These are phyloP conservation scores for Helleia helle DNA, from an alignment of 2,888 invertebrate genomes.

Conservation along the genomic window DNA sequence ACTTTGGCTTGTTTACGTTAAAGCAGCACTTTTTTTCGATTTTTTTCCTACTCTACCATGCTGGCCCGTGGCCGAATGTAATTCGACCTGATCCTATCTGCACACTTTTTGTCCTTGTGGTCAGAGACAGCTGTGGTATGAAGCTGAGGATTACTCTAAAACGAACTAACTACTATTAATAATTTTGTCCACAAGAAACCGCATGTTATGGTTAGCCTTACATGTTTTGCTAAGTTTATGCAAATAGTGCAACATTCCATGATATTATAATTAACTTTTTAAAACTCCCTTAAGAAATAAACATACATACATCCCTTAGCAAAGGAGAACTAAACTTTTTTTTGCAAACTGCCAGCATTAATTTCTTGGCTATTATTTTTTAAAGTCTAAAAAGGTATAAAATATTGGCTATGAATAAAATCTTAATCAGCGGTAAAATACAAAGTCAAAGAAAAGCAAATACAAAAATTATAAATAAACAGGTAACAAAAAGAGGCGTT, in stretches of 20 bases:
- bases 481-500: constrained; percentile 62
- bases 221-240: not conserved
- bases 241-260: constrained; percentile 7
- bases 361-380: constrained; percentile 12
- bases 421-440: constrained; percentile 61
- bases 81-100: constrained; percentile 70
- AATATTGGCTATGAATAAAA: constrained; percentile 58
- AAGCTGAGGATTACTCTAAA: not conserved
- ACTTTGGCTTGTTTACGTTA: constrained; percentile 40
- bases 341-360: no score
- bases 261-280: no score
- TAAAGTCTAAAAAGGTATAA: constrained; percentile 26
- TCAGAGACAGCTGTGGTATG: constrained; percentile 58
- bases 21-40: constrained; percentile 37
- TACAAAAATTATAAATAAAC: constrained; percentile 58
- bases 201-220: not conserved
- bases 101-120: constrained; percentile 63
- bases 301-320: no score
- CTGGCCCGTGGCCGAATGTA: constrained; percentile 57
- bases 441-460: constrained; percentile 44
- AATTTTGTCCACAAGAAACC: constrained; percentile 1
- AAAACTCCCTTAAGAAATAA: no score
- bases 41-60: constrained; percentile 46
- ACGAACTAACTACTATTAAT: constrained; percentile 1
- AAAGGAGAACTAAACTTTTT: no score